phyloP scores from a whole-genome alignment of 2,113 vertebrate genomes.

The Centrocercus urophasianus region DNA sequence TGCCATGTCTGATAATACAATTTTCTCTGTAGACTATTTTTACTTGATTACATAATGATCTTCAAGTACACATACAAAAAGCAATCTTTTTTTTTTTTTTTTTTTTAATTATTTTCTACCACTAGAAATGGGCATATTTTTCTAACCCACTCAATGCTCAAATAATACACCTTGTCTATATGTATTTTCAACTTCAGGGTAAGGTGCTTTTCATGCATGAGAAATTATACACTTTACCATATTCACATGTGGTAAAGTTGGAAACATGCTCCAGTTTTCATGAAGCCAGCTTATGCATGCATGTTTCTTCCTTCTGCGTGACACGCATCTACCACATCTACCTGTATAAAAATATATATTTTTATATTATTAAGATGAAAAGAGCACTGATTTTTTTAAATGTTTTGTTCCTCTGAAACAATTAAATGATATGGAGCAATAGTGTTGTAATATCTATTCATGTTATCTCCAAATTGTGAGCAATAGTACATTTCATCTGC shows the following conservation, averaged over 20 bases:
- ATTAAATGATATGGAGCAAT: neutral
- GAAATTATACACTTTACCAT: neutral
- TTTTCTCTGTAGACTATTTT: neutral
- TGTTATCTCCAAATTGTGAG: neutral
- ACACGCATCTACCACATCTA: neutral
- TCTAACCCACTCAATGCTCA: neutral
- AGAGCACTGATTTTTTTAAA: neutral
- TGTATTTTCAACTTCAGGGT: neutral
- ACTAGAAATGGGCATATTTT: neutral
- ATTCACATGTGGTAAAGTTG: neutral
- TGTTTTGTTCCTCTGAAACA: neutral
- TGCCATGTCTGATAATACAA: neutral
- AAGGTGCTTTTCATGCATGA: neutral
- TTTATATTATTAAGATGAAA: neutral
- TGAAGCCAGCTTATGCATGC: neutral
- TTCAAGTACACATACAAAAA: neutral
- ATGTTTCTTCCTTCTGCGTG: fast-evolving
- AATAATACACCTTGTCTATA: neutral
- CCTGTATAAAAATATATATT: neutral
- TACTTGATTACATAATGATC: neutral
- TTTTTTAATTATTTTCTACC: neutral
- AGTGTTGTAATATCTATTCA: neutral
- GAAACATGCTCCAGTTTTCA: neutral
- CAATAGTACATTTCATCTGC: neutral
- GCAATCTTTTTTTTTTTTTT: too few species aligned